Percentiles rank a stretch among this genome's conserved stretches.
Conservation (phyloP, 2,113 vertebrate species). For the Passerina amoena region DNA sequence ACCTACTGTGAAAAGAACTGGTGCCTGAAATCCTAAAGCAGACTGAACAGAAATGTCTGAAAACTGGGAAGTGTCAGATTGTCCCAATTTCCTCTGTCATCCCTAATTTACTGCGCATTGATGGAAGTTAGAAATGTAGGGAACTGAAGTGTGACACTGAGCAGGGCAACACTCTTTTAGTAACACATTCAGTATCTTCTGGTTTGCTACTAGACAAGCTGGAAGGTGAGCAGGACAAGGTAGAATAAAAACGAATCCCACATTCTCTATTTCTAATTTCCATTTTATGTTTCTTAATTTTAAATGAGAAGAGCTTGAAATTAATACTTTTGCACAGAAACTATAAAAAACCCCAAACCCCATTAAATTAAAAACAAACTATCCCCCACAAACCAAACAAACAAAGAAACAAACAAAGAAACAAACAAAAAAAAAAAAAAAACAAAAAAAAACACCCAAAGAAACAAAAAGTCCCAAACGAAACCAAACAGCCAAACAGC, state of each 20-base stretch:
- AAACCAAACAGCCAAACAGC: not conserved
- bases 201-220: not conserved
- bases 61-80: not conserved
- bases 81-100: not conserved
- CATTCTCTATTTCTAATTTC: not conserved
- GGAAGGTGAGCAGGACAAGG: not conserved
- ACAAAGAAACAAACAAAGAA: not conserved
- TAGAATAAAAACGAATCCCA: not conserved
- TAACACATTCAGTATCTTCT: not conserved
- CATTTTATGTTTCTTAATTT: not conserved
- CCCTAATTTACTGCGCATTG: not conserved
- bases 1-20: not conserved
- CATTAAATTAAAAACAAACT: not conserved
- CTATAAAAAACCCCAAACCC: fast-evolving
- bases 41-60: not conserved
- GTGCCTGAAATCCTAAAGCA: not conserved
- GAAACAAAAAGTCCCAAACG: not conserved
- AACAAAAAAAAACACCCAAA: not conserved
- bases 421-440: not conserved
- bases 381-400: not conserved
- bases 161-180: not conserved
- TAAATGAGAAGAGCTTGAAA: not conserved
- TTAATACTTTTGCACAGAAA: not conserved
- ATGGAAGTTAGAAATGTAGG: not conserved
- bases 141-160: not conserved